Evolutionary conservation across 2,888 invertebrate species (phyloP).

Genomic region (Drosophila prostipennis): DNA sequence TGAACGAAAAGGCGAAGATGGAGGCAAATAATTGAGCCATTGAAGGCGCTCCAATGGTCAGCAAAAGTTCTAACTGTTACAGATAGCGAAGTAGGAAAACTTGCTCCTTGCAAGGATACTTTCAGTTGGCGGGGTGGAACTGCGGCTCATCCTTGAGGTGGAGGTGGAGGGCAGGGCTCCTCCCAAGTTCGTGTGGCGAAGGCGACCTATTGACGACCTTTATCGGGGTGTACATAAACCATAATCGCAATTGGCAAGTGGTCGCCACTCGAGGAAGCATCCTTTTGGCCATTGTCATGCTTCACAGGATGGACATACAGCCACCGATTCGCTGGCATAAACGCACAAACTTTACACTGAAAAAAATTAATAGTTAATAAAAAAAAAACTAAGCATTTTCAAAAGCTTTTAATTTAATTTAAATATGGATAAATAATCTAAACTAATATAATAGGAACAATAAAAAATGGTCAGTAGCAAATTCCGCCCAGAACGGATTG

Average conservation of each 20-base stretch:
- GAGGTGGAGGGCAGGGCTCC: constrained; percentile 19
- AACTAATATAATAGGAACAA: too few relatives aligned
- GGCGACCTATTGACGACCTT: constrained; percentile 83
- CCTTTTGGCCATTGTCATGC: constrained; percentile 67
- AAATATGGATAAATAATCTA: too few relatives aligned
- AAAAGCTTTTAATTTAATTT: too few relatives aligned
- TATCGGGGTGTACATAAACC: constrained; percentile 81
- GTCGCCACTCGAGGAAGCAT: constrained; percentile 68
- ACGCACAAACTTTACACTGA: constrained; percentile 26
- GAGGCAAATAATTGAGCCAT: constrained; percentile 80
- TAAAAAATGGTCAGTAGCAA: too few relatives aligned
- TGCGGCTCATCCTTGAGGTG: constrained; percentile 10
- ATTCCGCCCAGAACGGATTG: too few relatives aligned
- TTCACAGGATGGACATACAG: constrained; percentile 51
- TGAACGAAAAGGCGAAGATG: constrained; percentile 13
- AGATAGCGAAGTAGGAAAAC: constrained; percentile 64
- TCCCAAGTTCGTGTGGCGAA: constrained; percentile 12
- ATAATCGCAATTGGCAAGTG: constrained; percentile 83
- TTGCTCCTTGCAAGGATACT: constrained; percentile 63
- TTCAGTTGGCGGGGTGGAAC: neutral
- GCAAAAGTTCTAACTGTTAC: constrained; percentile 52
- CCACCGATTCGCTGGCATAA: constrained; percentile 10
- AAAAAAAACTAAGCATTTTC: too few relatives aligned
- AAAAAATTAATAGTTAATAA: neutral
- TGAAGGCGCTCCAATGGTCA: constrained; percentile 76